phyloP scores from a whole-genome alignment of 2,797 vertebrate genomes.

The Geranospiza caerulescens region DNA sequence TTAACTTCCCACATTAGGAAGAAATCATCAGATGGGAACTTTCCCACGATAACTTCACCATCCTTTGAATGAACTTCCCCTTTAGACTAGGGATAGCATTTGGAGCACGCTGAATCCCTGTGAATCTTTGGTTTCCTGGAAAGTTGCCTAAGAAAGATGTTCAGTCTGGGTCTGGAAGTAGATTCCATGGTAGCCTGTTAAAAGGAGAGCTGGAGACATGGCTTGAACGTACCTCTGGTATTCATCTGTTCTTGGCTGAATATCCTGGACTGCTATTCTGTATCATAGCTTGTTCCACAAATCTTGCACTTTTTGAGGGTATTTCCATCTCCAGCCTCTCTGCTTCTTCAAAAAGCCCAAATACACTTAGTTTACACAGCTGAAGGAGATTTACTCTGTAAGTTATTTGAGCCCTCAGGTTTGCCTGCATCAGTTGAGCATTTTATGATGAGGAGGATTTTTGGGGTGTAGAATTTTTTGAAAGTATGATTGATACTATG shows the following conservation, averaged over 20 bases:
- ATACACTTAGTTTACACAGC: not conserved
- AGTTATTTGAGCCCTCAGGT: not conserved
- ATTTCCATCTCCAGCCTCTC: not conserved
- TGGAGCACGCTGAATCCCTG: not conserved
- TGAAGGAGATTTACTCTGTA: not conserved
- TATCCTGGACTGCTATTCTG: not conserved
- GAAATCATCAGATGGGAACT: not conserved
- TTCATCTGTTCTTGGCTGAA: not conserved
- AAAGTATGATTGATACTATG: not conserved
- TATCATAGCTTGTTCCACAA: not conserved
- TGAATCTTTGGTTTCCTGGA: not conserved
- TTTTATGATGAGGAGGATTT: not conserved
- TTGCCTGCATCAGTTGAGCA: not conserved
- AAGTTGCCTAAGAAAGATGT: not conserved
- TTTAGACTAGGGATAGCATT: not conserved
- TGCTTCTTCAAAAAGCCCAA: not conserved
- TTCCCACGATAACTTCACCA: not conserved
- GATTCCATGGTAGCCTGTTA: not conserved
- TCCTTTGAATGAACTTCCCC: not conserved
- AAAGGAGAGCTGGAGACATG: not conserved
- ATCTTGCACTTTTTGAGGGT: not conserved
- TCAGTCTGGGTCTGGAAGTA: not conserved
- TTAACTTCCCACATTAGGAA: not conserved
- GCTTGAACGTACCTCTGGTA: not conserved
- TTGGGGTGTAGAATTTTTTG: not conserved